Percentiles rank a stretch among this genome's conserved stretches.
phyloP scores from a whole-genome alignment of 2,797 vertebrate genomes.

The Pangasius krempfi region DNA sequence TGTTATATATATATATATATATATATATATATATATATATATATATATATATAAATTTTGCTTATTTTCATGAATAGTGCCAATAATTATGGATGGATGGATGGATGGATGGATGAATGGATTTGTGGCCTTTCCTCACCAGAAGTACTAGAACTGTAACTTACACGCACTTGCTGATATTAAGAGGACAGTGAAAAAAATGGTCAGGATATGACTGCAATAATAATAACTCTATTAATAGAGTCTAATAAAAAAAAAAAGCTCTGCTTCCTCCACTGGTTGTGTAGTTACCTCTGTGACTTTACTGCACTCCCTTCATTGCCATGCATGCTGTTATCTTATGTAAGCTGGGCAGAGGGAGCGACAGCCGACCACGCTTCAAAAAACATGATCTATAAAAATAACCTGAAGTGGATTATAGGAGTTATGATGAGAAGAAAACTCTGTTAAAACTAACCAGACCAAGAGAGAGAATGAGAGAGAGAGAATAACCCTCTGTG shows the following conservation, averaged over 20 bases:
- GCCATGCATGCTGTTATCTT: slow-evolving; percentile 43
- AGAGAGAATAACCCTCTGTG: slow-evolving; percentile 52
- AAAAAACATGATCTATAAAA: slow-evolving; percentile 51
- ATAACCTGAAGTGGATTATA: slow-evolving; percentile 51
- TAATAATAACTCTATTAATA: slow-evolving; percentile 32
- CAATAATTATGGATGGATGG: background rate
- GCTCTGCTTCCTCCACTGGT: slow-evolving; percentile 15
- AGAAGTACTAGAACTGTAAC: background rate
- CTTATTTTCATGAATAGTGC: background rate
- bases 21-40: background rate
- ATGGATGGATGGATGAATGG: background rate
- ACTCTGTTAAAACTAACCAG: slow-evolving; percentile 48
- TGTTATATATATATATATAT: background rate
- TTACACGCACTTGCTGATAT: background rate
- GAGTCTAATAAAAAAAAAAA: slow-evolving; percentile 27
- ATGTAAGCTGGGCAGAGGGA: slow-evolving; percentile 40
- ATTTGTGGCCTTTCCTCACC: background rate
- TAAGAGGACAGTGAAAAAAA: background rate
- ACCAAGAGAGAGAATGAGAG: slow-evolving; percentile 34
- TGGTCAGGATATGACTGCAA: slow-evolving; percentile 17
- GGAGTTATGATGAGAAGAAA: slow-evolving; percentile 44
- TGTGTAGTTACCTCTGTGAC: slow-evolving; percentile 40
- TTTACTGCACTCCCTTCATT: slow-evolving; percentile 43
- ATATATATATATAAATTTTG: too few relatives aligned
- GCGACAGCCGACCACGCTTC: slow-evolving; percentile 49